These are phyloP conservation scores for Neofelis nebulosa DNA, from an alignment of 2,113 vertebrate species.

Conservation along the genomic window DNA sequence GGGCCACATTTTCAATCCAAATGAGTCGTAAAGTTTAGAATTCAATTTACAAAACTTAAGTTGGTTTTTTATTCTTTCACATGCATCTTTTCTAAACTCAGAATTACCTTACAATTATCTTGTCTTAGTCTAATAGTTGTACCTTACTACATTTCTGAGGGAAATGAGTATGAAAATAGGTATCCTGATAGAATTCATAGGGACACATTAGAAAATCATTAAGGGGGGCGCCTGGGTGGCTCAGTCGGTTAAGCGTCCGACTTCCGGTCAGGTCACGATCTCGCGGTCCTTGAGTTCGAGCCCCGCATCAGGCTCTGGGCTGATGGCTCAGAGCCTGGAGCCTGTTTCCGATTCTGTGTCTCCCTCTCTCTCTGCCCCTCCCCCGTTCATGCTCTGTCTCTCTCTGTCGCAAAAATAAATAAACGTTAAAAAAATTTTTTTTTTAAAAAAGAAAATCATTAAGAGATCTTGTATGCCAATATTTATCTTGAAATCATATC, in stretches of 20 bases:
- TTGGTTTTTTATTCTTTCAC: not conserved
- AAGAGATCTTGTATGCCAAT: not conserved
- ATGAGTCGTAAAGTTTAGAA: not conserved
- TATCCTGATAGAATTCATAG: not conserved
- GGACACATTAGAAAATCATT: not conserved
- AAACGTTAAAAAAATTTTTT: too few relatives aligned
- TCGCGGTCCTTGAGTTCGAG: too few relatives aligned
- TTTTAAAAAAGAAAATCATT: not conserved
- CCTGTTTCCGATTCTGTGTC: too few relatives aligned
- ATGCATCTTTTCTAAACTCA: not conserved
- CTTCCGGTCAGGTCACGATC: too few relatives aligned
- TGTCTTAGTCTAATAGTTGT: not conserved
- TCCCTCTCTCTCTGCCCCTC: too few relatives aligned
- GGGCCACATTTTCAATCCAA: conserved; percentile 15
- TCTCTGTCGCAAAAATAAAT: too few relatives aligned
- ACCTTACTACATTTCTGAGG: not conserved
- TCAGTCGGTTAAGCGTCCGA: too few relatives aligned
- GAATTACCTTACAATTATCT: not conserved
- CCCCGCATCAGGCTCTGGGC: too few relatives aligned
- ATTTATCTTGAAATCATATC: not conserved
- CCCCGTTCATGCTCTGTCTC: too few relatives aligned
- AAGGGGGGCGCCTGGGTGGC: not conserved
- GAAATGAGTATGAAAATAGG: not conserved
- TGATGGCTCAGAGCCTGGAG: too few relatives aligned
- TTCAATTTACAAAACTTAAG: conserved; percentile 7